Conservation (phyloP, 1,140 invertebrate species). For the Acromyrmex charruanus region DNA sequence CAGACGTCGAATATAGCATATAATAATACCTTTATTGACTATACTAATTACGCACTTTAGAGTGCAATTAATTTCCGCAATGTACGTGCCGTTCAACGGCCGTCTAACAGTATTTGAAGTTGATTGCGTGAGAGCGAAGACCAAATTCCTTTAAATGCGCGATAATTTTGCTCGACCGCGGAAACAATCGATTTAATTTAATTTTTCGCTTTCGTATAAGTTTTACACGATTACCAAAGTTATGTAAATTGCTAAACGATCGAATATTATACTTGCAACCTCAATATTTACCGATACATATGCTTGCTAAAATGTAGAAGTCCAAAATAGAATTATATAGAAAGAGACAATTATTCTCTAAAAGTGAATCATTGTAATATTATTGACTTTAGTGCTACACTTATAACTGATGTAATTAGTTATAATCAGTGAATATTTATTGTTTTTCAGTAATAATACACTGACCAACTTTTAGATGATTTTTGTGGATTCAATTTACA, state of each 20-base stretch:
- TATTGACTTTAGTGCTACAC: too few relatives aligned
- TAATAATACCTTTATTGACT: constrained; percentile 47
- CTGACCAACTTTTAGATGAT: too few relatives aligned
- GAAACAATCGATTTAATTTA: constrained; percentile 55
- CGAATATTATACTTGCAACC: neutral
- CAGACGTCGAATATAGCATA: constrained; percentile 9
- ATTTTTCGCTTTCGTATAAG: constrained; percentile 16
- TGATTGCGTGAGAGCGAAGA: constrained; percentile 10
- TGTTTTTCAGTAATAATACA: too few relatives aligned
- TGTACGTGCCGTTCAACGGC: neutral
- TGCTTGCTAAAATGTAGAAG: neutral
- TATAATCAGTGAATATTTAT: too few relatives aligned
- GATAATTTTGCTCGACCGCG: neutral
- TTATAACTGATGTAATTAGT: too few relatives aligned
- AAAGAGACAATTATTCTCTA: neutral
- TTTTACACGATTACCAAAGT: constrained; percentile 16
- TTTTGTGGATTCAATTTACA: too few relatives aligned
- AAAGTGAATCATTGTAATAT: too few relatives aligned
- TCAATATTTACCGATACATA: neutral
- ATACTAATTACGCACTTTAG: constrained; percentile 43
- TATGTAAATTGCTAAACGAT: constrained; percentile 25
- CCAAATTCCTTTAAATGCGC: constrained; percentile 28
- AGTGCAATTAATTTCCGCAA: constrained; percentile 47
- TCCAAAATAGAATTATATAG: neutral
- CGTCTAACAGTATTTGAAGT: constrained; percentile 25